phyloP scores from a whole-genome alignment of 2,888 invertebrate species.

The Stenurella melanura region DNA sequence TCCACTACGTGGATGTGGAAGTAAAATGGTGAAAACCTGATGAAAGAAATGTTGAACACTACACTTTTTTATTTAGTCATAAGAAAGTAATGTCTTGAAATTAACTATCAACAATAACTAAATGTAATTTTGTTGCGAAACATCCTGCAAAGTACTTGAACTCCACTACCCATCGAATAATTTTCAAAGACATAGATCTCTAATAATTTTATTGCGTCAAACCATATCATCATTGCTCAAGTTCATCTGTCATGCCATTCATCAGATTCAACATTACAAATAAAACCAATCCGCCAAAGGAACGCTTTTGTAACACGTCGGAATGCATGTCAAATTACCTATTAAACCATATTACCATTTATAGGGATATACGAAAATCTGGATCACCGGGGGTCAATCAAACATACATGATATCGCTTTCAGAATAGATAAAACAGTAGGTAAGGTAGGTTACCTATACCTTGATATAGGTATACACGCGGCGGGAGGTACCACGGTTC shows the following conservation, averaged over 20 bases:
- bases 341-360: constrained; percentile 28
- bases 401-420: constrained; percentile 37
- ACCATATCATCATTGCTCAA: not conserved
- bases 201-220: not conserved
- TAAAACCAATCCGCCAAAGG: not conserved
- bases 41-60: too few species aligned
- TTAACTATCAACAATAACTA: too few species aligned
- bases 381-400: constrained; percentile 46
- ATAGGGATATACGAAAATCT: constrained; percentile 38
- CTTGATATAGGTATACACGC: constrained; percentile 51
- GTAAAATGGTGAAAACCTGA: too few species aligned
- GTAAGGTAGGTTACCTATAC: constrained; percentile 52
- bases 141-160: too few species aligned
- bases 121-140: too few species aligned
- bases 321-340: constrained; percentile 29
- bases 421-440: constrained; percentile 36
- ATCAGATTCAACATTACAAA: constrained; percentile 5
- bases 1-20: too few species aligned
- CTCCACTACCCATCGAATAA: not conserved
- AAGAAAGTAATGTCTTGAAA: too few species aligned
- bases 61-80: too few species aligned
- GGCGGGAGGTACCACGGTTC: constrained; percentile 49
- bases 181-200: not conserved
- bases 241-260: not conserved
- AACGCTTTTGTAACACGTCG: not conserved